These are phyloP conservation scores for Nothocercus nigrocapillus DNA, from an alignment of 2,113 vertebrate genomes.

Conservation along the genomic window DNA sequence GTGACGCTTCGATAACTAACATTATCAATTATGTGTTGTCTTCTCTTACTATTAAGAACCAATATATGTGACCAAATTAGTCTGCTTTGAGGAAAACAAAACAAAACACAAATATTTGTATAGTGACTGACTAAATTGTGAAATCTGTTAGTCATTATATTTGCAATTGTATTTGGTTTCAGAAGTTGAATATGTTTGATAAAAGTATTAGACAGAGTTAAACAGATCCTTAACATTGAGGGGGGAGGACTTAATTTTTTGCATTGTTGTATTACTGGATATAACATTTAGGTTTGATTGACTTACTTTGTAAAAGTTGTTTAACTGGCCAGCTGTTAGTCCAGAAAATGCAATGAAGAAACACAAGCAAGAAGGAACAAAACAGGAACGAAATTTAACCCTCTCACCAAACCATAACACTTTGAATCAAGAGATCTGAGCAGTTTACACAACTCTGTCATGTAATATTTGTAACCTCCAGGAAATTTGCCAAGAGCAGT, in stretches of 20 bases:
- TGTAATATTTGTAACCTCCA: background rate
- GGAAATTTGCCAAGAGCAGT: background rate
- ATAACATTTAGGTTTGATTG: background rate
- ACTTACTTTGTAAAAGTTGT: background rate
- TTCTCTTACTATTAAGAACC: background rate
- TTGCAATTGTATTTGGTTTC: background rate
- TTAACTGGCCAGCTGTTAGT: background rate
- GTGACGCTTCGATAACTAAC: background rate
- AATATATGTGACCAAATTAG: rapidly evolving
- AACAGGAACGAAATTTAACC: background rate
- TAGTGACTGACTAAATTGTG: background rate
- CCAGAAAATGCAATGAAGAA: background rate
- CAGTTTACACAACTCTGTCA: background rate
- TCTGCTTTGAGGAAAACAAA: background rate
- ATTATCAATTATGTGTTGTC: background rate
- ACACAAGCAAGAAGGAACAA: background rate
- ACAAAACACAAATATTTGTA: background rate
- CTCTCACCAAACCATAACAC: background rate
- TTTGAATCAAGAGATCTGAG: background rate
- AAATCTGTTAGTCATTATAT: background rate
- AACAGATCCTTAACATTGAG: background rate
- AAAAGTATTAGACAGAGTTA: background rate
- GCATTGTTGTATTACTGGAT: background rate
- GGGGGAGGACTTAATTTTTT: background rate
- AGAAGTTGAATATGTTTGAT: background rate